phyloP scores from a whole-genome alignment of 2,888 invertebrate genomes.

The Perdita meconis region DNA sequence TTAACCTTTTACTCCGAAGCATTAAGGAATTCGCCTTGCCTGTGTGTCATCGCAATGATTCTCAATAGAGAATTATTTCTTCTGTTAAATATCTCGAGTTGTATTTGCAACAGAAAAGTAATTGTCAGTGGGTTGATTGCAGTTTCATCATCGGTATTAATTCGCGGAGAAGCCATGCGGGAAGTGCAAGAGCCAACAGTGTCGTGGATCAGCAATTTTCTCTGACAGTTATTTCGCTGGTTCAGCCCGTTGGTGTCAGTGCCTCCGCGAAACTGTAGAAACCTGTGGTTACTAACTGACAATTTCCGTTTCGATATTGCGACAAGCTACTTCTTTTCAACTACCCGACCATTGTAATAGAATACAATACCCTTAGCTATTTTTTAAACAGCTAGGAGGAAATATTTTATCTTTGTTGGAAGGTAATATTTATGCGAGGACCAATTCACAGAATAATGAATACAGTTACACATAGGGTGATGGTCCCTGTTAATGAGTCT shows the following conservation, averaged over 20 bases:
- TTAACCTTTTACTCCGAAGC: no score
- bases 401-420: no score
- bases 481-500: no score
- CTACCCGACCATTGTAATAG: not conserved
- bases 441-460: no score
- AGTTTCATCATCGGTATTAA: slow-evolving; percentile 48
- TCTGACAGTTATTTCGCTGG: slow-evolving; percentile 72
- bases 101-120: not conserved
- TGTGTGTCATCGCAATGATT: no score
- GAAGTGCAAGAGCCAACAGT: slow-evolving; percentile 45
- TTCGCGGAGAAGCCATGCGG: slow-evolving; percentile 33
- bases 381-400: no score
- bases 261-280: slow-evolving; percentile 49
- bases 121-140: slow-evolving; percentile 7
- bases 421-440: no score
- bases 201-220: slow-evolving; percentile 69
- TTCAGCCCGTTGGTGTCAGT: slow-evolving; percentile 43
- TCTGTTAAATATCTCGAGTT: no score
- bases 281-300: slow-evolving; percentile 50
- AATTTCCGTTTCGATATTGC: slow-evolving; percentile 44
- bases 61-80: no score
- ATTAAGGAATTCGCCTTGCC: no score
- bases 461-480: no score
- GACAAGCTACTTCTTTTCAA: slow-evolving; percentile 37
- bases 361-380: not conserved